Conservation (phyloP, 2,888 invertebrate genomes). For the Idaea biselata region DNA sequence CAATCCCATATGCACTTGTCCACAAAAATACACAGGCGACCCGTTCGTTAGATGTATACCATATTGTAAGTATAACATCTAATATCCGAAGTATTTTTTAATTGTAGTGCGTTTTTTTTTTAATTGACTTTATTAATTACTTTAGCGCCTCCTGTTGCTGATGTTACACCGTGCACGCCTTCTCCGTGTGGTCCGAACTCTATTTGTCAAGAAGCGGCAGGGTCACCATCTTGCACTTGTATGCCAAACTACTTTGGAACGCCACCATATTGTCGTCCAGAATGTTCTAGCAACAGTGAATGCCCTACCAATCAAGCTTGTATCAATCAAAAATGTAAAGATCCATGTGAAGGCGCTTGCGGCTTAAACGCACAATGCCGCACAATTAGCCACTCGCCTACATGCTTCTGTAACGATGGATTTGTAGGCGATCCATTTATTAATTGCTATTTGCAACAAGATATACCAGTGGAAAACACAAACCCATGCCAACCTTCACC, state of each 20-base stretch:
- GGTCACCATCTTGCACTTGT: conserved; percentile 85
- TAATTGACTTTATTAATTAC: conserved; percentile 14
- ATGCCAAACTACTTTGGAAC: conserved; percentile 84
- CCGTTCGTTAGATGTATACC: conserved; percentile 86
- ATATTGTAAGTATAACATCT: conserved; percentile 46
- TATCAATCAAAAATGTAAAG: conserved; percentile 83
- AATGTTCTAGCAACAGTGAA: conserved; percentile 86
- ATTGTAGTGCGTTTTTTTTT: conserved; percentile 4
- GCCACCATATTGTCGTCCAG: conserved; percentile 89
- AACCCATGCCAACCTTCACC: conserved; percentile 83
- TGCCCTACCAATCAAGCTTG: conserved; percentile 84
- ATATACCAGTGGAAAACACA: conserved; percentile 58
- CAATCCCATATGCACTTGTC: conserved; percentile 88
- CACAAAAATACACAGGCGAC: conserved; percentile 84
- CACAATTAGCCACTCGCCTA: conserved; percentile 87
- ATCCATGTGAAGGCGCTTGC: conserved; percentile 86
- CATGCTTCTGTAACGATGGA: conserved; percentile 85
- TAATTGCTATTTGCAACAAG: conserved; percentile 74
- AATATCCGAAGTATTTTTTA: not conserved
- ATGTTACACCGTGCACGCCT: conserved; percentile 83
- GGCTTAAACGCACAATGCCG: conserved; percentile 86
- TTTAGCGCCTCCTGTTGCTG: conserved; percentile 71
- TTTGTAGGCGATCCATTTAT: conserved; percentile 86
- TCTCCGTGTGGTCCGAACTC: conserved; percentile 86
- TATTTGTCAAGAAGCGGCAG: conserved; percentile 79